These are phyloP conservation scores for Cephus spinipes DNA, from an alignment of 2,888 invertebrate genomes.

Conservation along the genomic window DNA sequence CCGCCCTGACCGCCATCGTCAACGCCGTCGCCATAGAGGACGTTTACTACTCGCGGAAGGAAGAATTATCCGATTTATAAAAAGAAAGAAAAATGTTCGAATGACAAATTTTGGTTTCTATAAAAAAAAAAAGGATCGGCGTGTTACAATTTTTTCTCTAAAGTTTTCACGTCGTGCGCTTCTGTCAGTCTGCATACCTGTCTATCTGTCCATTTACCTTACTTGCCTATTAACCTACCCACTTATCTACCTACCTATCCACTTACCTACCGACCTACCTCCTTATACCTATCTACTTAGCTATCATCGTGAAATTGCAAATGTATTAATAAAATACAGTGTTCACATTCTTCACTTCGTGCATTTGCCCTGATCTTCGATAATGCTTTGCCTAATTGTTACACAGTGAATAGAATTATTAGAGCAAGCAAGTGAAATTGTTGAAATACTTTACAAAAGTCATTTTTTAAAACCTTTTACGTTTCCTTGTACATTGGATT, in stretches of 20 bases:
- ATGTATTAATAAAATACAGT: conserved; percentile 58
- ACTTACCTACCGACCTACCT: not conserved
- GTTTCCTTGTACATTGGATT: not conserved
- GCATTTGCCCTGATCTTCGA: conserved; percentile 40
- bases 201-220: not conserved
- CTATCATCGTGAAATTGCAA: conserved; percentile 15
- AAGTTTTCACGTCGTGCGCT: not conserved
- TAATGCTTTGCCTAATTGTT: not conserved
- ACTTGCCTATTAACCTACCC: not conserved
- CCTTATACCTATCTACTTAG: not conserved
- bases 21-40: not conserved
- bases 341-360: conserved; percentile 53
- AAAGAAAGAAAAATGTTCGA: not conserved
- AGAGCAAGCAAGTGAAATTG: not conserved
- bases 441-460: not conserved
- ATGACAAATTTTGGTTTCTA: not conserved
- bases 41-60: not conserved
- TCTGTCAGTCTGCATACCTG: not conserved
- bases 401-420: not conserved
- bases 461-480: not conserved
- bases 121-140: conserved; percentile 12
- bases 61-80: not conserved
- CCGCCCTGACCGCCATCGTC: not conserved
- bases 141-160: not conserved
- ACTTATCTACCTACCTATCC: not conserved